phyloP scores from a whole-genome alignment of 2,888 invertebrate genomes.

The Hoplodrina blanda region DNA sequence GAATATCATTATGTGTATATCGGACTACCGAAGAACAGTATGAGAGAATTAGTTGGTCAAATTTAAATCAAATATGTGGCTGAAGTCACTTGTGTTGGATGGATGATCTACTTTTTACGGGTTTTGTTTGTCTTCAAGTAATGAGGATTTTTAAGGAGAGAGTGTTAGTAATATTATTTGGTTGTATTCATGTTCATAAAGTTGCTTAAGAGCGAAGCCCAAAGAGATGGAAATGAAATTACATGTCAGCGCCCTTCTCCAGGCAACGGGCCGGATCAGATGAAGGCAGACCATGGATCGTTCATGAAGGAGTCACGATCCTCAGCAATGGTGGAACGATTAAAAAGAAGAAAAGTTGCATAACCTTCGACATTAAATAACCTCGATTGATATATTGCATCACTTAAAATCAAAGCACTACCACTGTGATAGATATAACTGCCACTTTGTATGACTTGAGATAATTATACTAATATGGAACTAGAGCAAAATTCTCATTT shows the following conservation, averaged over 20 bases:
- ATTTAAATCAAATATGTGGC: background rate
- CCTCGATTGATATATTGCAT: background rate
- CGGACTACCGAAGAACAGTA: conserved; percentile 74
- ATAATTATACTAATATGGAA: background rate
- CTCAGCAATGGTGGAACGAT: no score
- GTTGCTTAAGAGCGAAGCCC: background rate
- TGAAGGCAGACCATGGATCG: no score
- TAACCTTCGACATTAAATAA: conserved; percentile 5
- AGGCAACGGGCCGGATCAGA: no score
- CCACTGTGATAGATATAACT: background rate
- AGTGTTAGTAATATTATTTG: conserved; percentile 12
- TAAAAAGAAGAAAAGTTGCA: no score
- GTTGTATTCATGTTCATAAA: background rate
- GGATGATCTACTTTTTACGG: background rate
- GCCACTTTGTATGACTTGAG: background rate
- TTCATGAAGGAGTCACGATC: no score
- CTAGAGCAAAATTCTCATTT: background rate
- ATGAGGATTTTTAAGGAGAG: background rate
- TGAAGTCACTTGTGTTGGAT: background rate
- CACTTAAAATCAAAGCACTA: background rate
- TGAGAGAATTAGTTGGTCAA: conserved; percentile 21
- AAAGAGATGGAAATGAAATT: no score
- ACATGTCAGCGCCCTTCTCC: no score
- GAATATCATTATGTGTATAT: conserved; percentile 74
- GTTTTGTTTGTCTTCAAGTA: background rate